These are phyloP conservation scores for Ceratotherium simum DNA, from an alignment of 2,113 vertebrate species.

Conservation along the genomic window DNA sequence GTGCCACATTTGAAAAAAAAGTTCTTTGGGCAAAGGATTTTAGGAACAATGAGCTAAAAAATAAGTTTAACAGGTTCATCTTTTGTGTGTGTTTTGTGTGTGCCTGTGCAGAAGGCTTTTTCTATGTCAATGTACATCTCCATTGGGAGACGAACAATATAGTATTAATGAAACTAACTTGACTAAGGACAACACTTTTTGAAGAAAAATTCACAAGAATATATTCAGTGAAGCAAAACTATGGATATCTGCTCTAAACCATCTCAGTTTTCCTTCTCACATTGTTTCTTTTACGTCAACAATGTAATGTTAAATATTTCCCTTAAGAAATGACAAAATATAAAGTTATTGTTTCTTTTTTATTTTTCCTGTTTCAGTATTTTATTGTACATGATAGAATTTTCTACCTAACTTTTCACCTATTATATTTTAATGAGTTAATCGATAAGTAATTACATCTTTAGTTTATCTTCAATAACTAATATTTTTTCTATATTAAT, in stretches of 20 bases:
- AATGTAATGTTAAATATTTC: background rate
- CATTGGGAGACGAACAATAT: background rate
- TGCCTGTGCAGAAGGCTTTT: background rate
- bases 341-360: background rate
- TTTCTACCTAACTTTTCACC: background rate
- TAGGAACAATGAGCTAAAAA: background rate
- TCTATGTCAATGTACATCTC: background rate
- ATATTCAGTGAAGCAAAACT: background rate
- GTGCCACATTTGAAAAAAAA: background rate
- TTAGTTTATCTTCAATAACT: slow-evolving; percentile 77
- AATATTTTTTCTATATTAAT: slow-evolving; percentile 48
- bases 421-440: slow-evolving; percentile 52
- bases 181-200: background rate
- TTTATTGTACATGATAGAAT: background rate
- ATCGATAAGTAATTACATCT: slow-evolving; percentile 72
- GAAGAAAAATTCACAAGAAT: background rate
- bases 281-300: background rate
- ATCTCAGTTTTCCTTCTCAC: background rate
- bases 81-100: background rate
- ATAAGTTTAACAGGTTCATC: background rate
- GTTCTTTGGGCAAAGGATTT: background rate
- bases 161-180: background rate
- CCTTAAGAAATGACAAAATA: background rate
- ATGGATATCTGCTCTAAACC: background rate
- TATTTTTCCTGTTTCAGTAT: background rate